These are phyloP conservation scores for Pasiphila rectangulata DNA, from an alignment of 2,888 invertebrate genomes.

Conservation along the genomic window DNA sequence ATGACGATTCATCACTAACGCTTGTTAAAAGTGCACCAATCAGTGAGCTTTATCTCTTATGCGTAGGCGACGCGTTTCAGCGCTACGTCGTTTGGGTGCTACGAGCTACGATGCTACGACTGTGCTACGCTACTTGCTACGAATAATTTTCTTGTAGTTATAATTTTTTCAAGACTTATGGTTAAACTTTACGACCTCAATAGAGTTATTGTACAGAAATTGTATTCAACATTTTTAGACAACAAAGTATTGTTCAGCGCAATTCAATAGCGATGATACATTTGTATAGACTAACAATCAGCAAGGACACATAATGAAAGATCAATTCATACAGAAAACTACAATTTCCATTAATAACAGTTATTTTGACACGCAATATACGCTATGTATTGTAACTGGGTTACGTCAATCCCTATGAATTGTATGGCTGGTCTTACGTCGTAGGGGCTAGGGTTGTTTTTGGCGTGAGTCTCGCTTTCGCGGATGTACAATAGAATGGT, in stretches of 20 bases:
- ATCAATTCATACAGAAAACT: conserved; percentile 60
- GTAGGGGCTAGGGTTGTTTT: conserved; percentile 44
- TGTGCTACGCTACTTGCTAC: conserved; percentile 11
- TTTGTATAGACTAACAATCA: conserved; percentile 31
- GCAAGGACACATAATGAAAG: conserved; percentile 51
- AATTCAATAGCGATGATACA: conserved; percentile 26
- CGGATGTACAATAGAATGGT: conserved; percentile 43
- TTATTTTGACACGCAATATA: conserved; percentile 67
- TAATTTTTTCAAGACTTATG: not conserved
- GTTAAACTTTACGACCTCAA: conserved; percentile 8
- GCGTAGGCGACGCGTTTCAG: conserved; percentile 8
- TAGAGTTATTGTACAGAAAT: conserved; percentile 10
- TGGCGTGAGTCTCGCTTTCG: conserved; percentile 51
- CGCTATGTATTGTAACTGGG: conserved; percentile 37
- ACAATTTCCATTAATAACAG: conserved; percentile 63
- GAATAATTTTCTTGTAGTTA: conserved; percentile 1
- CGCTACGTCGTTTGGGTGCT: conserved; percentile 7
- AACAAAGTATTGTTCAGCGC: conserved; percentile 25
- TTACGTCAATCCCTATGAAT: conserved; percentile 29
- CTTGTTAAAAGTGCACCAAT: not conserved
- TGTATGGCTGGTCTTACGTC: conserved; percentile 30
- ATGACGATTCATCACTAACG: too few species aligned
- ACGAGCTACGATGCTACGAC: conserved; percentile 10
- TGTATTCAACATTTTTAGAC: conserved; percentile 16
- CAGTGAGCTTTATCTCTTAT: not conserved